phyloP scores from a whole-genome alignment of 2,797 vertebrate genomes.

The Gouania willdenowi region DNA sequence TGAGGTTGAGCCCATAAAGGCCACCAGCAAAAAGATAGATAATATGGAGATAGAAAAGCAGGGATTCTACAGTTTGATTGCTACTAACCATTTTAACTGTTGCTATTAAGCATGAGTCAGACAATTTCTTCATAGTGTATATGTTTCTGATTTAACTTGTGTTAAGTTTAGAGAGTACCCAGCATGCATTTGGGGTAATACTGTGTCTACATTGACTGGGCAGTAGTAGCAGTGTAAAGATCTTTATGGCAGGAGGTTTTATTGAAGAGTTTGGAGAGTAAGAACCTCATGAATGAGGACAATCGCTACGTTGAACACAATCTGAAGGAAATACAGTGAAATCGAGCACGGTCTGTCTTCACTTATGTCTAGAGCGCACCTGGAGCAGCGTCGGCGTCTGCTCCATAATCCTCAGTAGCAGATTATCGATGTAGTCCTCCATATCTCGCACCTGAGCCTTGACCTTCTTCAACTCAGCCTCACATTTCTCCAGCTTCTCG shows the following conservation, averaged over 20 bases:
- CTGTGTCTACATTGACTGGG: slow-evolving; percentile 58
- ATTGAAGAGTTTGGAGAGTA: slow-evolving; percentile 15
- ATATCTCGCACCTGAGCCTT: slow-evolving; percentile 86
- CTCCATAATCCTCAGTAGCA: slow-evolving; percentile 95
- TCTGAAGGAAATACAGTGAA: not conserved
- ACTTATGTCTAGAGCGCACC: slow-evolving; percentile 79
- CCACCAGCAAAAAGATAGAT: too few relatives aligned
- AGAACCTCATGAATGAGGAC: slow-evolving; percentile 11
- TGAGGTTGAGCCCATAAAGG: too few relatives aligned
- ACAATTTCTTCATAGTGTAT: slow-evolving; percentile 4
- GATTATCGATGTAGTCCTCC: slow-evolving; percentile 96
- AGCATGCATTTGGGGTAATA: slow-evolving; percentile 61
- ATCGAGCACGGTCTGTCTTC: slow-evolving; percentile 22
- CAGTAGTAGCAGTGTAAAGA: slow-evolving; percentile 57
- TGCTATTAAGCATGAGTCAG: slow-evolving; percentile 39
- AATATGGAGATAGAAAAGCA: slow-evolving; percentile 42
- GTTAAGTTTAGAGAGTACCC: slow-evolving; percentile 31
- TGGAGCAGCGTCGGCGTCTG: slow-evolving; percentile 93
- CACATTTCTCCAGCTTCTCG: slow-evolving; percentile 77
- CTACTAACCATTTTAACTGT: slow-evolving; percentile 26
- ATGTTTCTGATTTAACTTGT: slow-evolving; percentile 7
- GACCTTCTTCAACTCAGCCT: slow-evolving; percentile 86
- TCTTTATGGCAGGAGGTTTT: slow-evolving; percentile 31
- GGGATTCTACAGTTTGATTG: slow-evolving; percentile 9
- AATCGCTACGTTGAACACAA: not conserved